Evolutionary conservation across 2,113 vertebrate genomes (phyloP).

Genomic region (Hiodon tergisus): DNA sequence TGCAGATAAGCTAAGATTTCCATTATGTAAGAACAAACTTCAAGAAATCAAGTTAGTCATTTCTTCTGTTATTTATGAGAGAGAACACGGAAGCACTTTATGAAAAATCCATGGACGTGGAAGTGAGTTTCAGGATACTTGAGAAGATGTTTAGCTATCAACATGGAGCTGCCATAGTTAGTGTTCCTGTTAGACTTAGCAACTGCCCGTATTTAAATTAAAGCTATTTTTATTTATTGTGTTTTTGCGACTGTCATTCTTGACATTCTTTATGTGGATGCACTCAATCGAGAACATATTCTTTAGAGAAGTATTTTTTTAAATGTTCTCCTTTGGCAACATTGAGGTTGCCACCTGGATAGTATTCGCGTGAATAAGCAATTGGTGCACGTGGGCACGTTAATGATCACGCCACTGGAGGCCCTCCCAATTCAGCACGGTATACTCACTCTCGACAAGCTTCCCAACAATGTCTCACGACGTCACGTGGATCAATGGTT

Average conservation of each 20-base stretch:
- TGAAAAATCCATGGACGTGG: not conserved
- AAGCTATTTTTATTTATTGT: not conserved
- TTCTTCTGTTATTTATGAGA: not conserved
- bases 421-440: too few species aligned
- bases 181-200: not conserved
- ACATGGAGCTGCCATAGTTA: not conserved
- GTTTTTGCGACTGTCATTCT: not conserved
- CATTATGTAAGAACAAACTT: not conserved
- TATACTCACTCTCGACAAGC: too few species aligned
- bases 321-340: not conserved
- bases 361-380: constrained; percentile 10
- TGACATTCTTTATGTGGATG: not conserved
- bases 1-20: not conserved
- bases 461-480: too few species aligned
- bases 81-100: constrained; percentile 20
- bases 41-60: too few species aligned
- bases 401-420: too few species aligned
- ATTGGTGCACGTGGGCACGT: not conserved
- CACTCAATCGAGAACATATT: not conserved
- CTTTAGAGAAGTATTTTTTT: not conserved
- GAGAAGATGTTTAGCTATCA: not conserved
- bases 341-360: not conserved
- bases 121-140: constrained; percentile 6
- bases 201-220: not conserved
- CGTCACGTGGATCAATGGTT: too few species aligned